Conservation (phyloP, 2,888 invertebrate species). For the Phaonia tiefii region DNA sequence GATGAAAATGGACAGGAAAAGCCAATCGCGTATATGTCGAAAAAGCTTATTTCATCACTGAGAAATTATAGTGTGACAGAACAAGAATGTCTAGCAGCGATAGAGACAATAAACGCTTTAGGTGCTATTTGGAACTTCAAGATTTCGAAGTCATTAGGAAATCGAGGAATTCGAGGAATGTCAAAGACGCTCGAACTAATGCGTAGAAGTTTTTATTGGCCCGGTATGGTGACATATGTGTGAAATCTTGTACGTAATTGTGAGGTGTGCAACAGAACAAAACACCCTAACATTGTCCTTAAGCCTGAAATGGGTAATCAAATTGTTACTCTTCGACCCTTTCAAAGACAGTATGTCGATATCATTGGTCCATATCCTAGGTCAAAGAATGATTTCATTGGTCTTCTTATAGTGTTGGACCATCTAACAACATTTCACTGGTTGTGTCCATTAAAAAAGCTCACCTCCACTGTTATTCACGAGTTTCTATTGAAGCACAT, state of each 20-base stretch:
- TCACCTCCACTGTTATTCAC: background rate
- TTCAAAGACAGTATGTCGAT: slow-evolving; percentile 4
- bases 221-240: background rate
- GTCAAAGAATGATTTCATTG: slow-evolving; percentile 14
- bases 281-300: background rate
- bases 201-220: background rate
- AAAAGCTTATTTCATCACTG: slow-evolving; percentile 49
- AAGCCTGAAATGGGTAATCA: background rate
- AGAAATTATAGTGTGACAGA: slow-evolving; percentile 61
- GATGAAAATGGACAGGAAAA: slow-evolving; percentile 34
- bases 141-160: no score
- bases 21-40: slow-evolving; percentile 56
- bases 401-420: slow-evolving; percentile 38
- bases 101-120: slow-evolving; percentile 56
- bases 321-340: background rate
- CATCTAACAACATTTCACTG: slow-evolving; percentile 41
- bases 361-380: slow-evolving; percentile 31
- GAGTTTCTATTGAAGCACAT: background rate
- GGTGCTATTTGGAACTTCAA: no score
- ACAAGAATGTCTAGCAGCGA: slow-evolving; percentile 57
- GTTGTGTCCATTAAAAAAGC: slow-evolving; percentile 26
- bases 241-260: background rate
- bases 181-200: background rate
- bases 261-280: background rate
- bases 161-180: background rate